Evolutionary conservation across 2,888 invertebrate species (phyloP).

Genomic region (Sminthurides aquaticus): DNA sequence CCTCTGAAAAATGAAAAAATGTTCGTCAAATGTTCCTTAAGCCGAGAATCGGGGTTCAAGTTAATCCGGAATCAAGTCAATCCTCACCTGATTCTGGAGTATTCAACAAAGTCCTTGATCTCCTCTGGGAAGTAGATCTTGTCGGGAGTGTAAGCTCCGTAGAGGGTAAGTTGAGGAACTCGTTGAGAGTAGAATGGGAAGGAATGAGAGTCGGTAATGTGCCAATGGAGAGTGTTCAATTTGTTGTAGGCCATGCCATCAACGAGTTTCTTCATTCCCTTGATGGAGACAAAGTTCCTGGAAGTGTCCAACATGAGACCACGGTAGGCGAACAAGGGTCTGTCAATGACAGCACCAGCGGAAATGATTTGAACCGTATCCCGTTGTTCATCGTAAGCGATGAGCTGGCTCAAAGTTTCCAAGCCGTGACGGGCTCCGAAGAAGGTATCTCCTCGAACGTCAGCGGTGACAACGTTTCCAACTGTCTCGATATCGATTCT

Average conservation of each 20-base stretch:
- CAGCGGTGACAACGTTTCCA: conserved; percentile 43
- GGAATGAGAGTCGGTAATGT: conserved; percentile 86
- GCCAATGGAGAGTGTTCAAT: conserved; percentile 91
- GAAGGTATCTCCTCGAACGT: conserved; percentile 44
- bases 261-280: conserved; percentile 65
- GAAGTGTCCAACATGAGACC: conserved; percentile 85
- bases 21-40: neutral
- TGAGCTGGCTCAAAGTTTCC: conserved; percentile 61
- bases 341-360: conserved; percentile 54
- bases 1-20: conserved; percentile 57
- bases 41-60: too few relatives aligned
- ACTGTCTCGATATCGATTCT: conserved; percentile 41
- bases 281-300: conserved; percentile 66
- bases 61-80: conserved; percentile 44
- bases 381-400: conserved; percentile 58
- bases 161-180: conserved; percentile 62
- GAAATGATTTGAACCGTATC: conserved; percentile 40
- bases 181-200: conserved; percentile 76
- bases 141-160: conserved; percentile 70
- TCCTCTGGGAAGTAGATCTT: conserved; percentile 52
- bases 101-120: conserved; percentile 45
- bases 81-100: conserved; percentile 47
- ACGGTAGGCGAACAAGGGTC: conserved; percentile 77
- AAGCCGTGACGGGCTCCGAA: conserved; percentile 38
- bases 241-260: conserved; percentile 87